Percentiles rank a stretch among this genome's conserved stretches.
Evolutionary conservation across 2,797 vertebrate species (phyloP).

Genomic region (Choloepus didactylus): DNA sequence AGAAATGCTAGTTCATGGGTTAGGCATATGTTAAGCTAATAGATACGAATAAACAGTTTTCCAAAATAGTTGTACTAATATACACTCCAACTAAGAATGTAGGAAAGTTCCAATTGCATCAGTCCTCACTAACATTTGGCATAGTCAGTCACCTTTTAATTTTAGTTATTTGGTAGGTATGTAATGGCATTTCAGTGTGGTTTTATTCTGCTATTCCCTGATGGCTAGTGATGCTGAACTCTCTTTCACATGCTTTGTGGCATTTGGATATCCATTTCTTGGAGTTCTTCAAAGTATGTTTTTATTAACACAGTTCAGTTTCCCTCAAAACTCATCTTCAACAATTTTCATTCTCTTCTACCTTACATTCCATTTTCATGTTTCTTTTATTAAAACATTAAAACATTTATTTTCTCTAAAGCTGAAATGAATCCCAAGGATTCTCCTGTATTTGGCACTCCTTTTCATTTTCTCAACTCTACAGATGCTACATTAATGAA

Average conservation of each 20-base stretch:
- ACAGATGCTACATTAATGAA: not conserved
- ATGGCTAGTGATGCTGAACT: not conserved
- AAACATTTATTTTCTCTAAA: not conserved
- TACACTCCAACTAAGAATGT: not conserved
- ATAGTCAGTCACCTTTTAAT: not conserved
- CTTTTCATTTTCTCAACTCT: not conserved
- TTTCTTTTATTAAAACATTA: not conserved
- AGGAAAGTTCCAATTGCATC: not conserved
- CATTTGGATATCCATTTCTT: not conserved
- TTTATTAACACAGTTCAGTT: not conserved
- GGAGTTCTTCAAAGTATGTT: not conserved
- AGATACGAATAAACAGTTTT: not conserved
- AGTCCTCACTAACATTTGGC: not conserved
- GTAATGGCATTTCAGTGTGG: not conserved
- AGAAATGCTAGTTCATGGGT: not conserved
- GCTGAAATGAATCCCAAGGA: not conserved
- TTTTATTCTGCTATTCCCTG: not conserved
- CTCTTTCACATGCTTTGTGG: not conserved
- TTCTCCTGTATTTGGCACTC: not conserved
- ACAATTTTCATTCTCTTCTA: not conserved
- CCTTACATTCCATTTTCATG: not conserved
- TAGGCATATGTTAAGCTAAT: not conserved
- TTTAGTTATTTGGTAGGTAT: not conserved
- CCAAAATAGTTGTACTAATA: not conserved
- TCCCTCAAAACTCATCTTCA: not conserved